phyloP scores from a whole-genome alignment of 2,113 vertebrate species.

The Pipra filicauda region DNA sequence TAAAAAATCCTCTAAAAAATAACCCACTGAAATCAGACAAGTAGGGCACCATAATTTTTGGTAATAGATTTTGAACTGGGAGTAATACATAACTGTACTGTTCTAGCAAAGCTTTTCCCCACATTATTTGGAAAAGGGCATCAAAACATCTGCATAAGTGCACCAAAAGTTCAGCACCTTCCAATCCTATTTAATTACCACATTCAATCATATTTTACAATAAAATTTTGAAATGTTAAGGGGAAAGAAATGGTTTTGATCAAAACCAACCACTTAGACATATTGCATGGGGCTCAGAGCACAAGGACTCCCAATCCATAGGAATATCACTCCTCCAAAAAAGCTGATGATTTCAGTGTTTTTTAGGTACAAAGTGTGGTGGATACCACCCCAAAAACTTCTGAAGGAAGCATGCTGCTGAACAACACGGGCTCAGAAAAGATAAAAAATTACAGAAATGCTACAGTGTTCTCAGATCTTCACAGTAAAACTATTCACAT shows the following conservation, averaged over 20 bases:
- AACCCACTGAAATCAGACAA: not conserved
- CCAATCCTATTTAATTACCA: not conserved
- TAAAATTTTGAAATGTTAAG: not conserved
- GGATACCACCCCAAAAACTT: not conserved
- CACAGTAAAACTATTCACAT: not conserved
- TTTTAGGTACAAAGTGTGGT: not conserved
- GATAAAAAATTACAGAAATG: not conserved
- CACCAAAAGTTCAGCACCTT: not conserved
- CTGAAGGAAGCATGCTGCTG: not conserved
- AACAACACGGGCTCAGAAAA: not conserved
- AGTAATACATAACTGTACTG: not conserved
- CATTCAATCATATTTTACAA: not conserved
- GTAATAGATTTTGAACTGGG: not conserved
- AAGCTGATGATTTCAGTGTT: not conserved
- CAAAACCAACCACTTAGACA: not conserved
- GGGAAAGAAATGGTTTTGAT: not conserved
- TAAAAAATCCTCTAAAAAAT: not conserved
- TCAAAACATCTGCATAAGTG: fast-evolving
- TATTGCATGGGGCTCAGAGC: not conserved
- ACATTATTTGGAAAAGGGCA: not conserved
- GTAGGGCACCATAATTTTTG: not conserved
- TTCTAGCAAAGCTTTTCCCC: not conserved
- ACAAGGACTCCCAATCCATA: not conserved
- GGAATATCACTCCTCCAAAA: not conserved
- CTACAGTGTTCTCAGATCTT: not conserved